Percentiles rank a stretch among this genome's conserved stretches.
These are phyloP conservation scores for Autographa gamma DNA, from an alignment of 2,888 invertebrate species.

Conservation along the genomic window DNA sequence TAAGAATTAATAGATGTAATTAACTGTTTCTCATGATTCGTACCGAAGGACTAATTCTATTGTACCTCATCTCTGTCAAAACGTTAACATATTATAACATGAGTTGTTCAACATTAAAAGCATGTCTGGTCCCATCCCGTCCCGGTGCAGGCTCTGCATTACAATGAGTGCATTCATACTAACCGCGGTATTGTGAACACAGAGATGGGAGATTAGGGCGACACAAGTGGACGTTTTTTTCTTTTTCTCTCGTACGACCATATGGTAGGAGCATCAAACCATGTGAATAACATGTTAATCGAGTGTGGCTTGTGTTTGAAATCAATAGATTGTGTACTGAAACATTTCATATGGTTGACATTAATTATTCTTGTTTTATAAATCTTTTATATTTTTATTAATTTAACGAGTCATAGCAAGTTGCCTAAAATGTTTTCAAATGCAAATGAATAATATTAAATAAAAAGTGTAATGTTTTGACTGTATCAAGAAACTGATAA, in stretches of 20 bases:
- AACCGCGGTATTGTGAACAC: conserved; percentile 42
- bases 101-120: conserved; percentile 22
- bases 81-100: background rate
- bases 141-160: conserved; percentile 59
- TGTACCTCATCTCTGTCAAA: background rate
- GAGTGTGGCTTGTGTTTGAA: background rate
- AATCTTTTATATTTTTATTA: background rate
- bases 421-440: too few species aligned
- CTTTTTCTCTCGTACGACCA: conserved; percentile 24
- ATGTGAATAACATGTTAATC: conserved; percentile 35
- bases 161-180: conserved; percentile 69
- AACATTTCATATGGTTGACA: background rate
- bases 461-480: background rate
- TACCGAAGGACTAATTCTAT: background rate
- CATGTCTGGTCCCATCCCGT: conserved; percentile 53
- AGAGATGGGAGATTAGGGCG: conserved; percentile 47
- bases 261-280: conserved; percentile 19
- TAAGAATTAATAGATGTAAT: background rate
- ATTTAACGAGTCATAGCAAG: too few species aligned
- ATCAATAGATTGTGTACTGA: conserved; percentile 12
- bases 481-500: background rate
- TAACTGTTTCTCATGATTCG: background rate
- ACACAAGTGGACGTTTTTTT: conserved; percentile 45
- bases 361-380: background rate
- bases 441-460: too few species aligned